Conservation (phyloP, 2,888 invertebrate genomes). For the Amaurobius ferox region DNA sequence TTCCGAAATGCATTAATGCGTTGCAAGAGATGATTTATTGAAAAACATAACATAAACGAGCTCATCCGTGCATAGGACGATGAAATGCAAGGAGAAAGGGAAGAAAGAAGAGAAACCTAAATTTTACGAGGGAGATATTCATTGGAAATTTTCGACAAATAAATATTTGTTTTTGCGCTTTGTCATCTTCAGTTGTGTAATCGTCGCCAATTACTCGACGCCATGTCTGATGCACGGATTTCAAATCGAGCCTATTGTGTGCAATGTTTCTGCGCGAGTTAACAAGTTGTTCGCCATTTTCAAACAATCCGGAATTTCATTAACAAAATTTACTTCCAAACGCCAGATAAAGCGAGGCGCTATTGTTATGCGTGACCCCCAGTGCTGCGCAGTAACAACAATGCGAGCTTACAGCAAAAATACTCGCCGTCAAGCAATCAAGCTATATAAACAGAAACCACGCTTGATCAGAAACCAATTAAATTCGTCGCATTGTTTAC, state of each 20-base stretch:
- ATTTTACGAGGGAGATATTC: not conserved
- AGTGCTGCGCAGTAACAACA: not conserved
- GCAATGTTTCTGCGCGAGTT: not conserved
- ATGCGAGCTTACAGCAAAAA: not conserved
- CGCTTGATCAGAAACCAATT: constrained; percentile 71
- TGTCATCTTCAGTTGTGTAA: not conserved
- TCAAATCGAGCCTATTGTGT: not conserved
- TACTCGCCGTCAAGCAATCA: constrained; percentile 46
- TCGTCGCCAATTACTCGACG: constrained; percentile 1
- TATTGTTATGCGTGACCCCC: not conserved
- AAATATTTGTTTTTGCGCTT: constrained; percentile 15
- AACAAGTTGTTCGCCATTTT: not conserved
- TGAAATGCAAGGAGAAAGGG: too few relatives aligned
- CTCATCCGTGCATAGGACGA: too few relatives aligned
- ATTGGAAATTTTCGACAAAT: not conserved
- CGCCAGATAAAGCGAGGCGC: not conserved
- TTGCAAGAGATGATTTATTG: too few relatives aligned
- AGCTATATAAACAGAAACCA: constrained; percentile 64
- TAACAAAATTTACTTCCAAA: not conserved
- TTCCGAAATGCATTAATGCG: too few relatives aligned
- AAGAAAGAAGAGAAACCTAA: too few relatives aligned
- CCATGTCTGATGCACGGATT: not conserved
- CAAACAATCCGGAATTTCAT: constrained; percentile 1
- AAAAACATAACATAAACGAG: too few relatives aligned
- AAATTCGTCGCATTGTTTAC: constrained; percentile 70